These are phyloP conservation scores for Ctena decussata DNA, from an alignment of 2,888 invertebrate species.

Conservation along the genomic window DNA sequence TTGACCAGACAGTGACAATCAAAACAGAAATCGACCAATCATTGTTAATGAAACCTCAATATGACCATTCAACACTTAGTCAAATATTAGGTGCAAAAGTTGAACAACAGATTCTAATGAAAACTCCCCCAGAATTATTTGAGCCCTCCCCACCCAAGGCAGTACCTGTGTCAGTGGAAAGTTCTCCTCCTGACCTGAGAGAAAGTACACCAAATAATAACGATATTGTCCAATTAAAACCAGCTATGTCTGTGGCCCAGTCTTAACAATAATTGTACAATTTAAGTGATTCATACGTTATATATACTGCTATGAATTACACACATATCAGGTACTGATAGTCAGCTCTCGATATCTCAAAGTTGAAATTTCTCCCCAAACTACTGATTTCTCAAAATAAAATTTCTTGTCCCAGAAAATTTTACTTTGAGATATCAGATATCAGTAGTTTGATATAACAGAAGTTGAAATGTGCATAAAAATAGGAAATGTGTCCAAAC, in stretches of 20 bases:
- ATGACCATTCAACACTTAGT: background rate
- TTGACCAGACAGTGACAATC: constrained; percentile 15
- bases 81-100: background rate
- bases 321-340: no score
- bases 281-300: no score
- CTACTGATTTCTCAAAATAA: no score
- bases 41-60: background rate
- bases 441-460: no score
- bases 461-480: no score
- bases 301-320: no score
- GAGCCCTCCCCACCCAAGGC: constrained; percentile 79
- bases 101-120: constrained; percentile 32
- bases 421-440: no score
- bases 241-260: constrained; percentile 66
- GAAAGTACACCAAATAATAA: constrained; percentile 39
- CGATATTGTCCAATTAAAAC: constrained; percentile 67
- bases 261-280: constrained; percentile 26
- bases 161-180: constrained; percentile 71
- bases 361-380: no score
- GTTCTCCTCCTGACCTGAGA: constrained; percentile 51
- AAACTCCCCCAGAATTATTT: constrained; percentile 61
- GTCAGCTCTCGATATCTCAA: no score
- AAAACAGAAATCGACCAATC: constrained; percentile 65
- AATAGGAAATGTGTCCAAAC: no score
- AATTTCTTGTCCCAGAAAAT: no score